A percentile compares a stretch with the other conserved stretches of the same genome.
phyloP scores from a whole-genome alignment of 2,113 vertebrate species.

The Vimba vimba region DNA sequence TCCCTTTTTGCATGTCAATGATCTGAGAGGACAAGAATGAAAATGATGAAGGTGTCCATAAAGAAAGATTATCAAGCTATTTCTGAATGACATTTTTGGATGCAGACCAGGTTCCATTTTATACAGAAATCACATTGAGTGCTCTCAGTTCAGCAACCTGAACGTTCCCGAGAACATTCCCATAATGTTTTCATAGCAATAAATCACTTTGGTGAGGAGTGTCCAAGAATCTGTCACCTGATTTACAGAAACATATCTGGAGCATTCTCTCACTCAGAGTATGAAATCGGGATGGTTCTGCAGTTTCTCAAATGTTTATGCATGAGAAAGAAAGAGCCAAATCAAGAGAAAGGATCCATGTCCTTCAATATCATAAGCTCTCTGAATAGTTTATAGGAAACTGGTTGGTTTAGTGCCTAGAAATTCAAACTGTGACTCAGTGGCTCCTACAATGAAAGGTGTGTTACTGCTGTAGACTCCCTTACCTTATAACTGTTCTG shows the following conservation, averaged over 20 bases:
- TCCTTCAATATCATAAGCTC: neutral
- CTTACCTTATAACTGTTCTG: neutral
- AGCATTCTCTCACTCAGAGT: neutral
- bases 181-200: neutral
- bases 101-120: too few relatives aligned
- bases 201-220: neutral
- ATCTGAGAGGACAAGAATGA: neutral
- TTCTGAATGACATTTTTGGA: neutral
- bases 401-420: constrained; percentile 66
- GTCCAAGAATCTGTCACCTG: neutral
- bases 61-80: neutral
- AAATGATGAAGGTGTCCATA: neutral
- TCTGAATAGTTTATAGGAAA: constrained; percentile 49
- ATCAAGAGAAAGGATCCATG: neutral
- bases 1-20: neutral
- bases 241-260: neutral
- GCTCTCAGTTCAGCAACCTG: neutral
- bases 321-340: neutral
- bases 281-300: neutral
- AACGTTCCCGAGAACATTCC: neutral
- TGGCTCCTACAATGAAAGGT: constrained; percentile 19
- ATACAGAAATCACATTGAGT: neutral
- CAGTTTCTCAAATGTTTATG: too few relatives aligned
- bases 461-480: constrained; percentile 8
- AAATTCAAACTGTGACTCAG: constrained; percentile 31